Evolutionary conservation across 2,888 invertebrate genomes (phyloP), one percentile per base, ranked within the genome.

Genomic region (Volucella inflata): DNA sequence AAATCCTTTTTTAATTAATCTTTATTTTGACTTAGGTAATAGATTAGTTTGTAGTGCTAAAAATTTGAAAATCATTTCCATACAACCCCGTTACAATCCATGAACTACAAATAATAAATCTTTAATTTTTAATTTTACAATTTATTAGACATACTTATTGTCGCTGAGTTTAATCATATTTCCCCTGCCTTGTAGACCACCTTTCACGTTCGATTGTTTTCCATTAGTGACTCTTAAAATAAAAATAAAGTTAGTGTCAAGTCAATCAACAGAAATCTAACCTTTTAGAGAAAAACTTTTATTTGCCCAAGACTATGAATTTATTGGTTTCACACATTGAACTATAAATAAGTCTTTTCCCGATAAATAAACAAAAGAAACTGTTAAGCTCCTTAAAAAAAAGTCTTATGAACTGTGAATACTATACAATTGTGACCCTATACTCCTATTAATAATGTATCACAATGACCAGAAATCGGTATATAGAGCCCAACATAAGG

Each of bases 61-160:
- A 92, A 80, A 92, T 89, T 89, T 92, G 91, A 79, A 91, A 91
- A 60, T 89, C 89, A 40, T 90, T 89, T 55, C 88, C 89, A 55
- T 91, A 91, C 11, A 90, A 88, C 16, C 92, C 92, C 3, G 91
- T 90, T 10, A 92, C 88, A 21, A 92, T 82, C 92, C 92, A 92
- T 74, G 89, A 89, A 11, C 92, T 92, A 77, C 8, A 89, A 89
- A 55, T 50, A 80, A 36, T 65, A 53, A 46, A 71, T 38, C 9
- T 64, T 65, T 16, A 46, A 1, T 55, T 55, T n/a, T 1, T 36
- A 51, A 11, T 10, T 36, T 44, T 17, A 16, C 1, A 72, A 64
- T 46, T 17, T 74, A 14, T 11, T 14, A 48, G 17, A 53, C 81
- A 88, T 88, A 91, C 92, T 91, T 91, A 88, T 92, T 92, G 50